Percentiles rank a stretch among this genome's conserved stretches.
phyloP scores from a whole-genome alignment of 2,113 vertebrate genomes.

The Mionectes macconnelli region DNA sequence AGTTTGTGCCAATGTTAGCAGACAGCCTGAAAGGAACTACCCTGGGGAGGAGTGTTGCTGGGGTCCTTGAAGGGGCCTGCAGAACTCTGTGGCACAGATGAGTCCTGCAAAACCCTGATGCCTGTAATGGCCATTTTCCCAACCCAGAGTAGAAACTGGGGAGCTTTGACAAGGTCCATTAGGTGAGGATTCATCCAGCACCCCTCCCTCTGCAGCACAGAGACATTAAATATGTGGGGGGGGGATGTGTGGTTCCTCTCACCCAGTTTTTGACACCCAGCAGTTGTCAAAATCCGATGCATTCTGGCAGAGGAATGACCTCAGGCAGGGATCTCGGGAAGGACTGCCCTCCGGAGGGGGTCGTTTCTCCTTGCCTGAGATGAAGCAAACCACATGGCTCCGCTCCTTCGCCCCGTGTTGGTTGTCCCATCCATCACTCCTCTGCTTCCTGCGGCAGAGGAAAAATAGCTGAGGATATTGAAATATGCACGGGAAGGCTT shows the following conservation, averaged over 20 bases:
- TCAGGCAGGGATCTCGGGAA: background rate
- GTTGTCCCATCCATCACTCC: background rate
- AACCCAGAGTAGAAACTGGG: background rate
- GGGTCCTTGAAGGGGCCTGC: background rate
- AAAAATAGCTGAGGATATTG: background rate
- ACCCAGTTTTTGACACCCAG: background rate
- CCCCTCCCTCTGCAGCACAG: background rate
- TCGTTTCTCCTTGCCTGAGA: background rate
- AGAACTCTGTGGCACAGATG: too few relatives aligned
- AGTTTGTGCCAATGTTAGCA: background rate
- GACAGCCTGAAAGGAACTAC: background rate
- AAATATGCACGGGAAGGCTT: background rate
- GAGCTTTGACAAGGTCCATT: background rate
- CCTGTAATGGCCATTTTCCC: background rate
- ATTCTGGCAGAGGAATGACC: background rate
- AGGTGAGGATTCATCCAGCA: background rate
- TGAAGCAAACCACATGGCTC: conserved; percentile 31
- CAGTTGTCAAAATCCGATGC: background rate
- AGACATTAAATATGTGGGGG: background rate
- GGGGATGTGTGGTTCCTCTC: background rate
- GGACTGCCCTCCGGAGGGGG: background rate
- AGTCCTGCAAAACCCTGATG: background rate
- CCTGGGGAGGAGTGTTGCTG: background rate
- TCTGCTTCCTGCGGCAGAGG: background rate
- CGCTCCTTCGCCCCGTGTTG: fast-evolving